Percentiles rank a stretch among this genome's conserved stretches.
Evolutionary conservation across 2,113 vertebrate genomes (phyloP).

Genomic region (Rhizomys pruinosus): DNA sequence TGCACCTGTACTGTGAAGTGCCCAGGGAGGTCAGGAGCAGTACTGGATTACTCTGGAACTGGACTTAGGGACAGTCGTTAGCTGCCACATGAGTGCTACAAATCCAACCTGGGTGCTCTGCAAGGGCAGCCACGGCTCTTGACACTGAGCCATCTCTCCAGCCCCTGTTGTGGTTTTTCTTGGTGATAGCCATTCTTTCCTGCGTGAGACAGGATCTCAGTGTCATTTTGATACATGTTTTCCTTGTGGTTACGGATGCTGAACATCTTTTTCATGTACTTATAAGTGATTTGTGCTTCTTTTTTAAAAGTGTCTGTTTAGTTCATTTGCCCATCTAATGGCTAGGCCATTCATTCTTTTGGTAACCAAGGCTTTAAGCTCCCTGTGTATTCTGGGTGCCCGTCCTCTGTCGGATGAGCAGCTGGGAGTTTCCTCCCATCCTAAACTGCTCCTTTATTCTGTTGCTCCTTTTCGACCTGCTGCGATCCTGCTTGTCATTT

Average conservation of each 20-base stretch:
- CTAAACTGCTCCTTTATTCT: not conserved
- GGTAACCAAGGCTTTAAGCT: not conserved
- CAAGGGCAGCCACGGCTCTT: too few species aligned
- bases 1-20: too few species aligned
- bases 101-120: too few species aligned
- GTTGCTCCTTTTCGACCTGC: not conserved
- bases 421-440: not conserved
- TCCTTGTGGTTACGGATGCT: not conserved
- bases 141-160: not conserved
- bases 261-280: not conserved
- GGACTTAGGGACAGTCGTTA: too few species aligned
- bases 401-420: not conserved
- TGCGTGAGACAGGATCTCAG: too few species aligned
- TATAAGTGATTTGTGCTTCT: not conserved
- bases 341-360: not conserved
- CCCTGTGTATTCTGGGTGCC: not conserved
- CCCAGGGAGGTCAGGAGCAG: too few species aligned
- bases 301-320: not conserved
- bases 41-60: too few species aligned
- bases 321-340: not conserved
- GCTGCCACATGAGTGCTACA: too few species aligned
- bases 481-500: too few species aligned
- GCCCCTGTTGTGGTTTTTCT: not conserved
- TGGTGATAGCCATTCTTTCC: not conserved
- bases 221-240: not conserved